Base-by-base conservation (phyloP, 2,797 vertebrate genomes). In the Sandelia bainsii region DNA sequence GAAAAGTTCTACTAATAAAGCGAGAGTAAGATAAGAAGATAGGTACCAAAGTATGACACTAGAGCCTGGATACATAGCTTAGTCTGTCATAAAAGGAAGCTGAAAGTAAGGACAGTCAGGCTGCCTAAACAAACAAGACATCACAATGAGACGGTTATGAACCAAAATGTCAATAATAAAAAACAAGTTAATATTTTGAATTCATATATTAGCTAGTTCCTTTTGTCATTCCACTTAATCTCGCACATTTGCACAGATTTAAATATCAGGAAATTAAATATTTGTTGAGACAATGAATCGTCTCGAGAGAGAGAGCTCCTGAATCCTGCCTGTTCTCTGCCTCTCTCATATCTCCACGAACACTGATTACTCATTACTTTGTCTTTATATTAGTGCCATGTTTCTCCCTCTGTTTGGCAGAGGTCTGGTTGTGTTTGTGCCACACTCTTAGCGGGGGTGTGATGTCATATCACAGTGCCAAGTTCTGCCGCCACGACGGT, bases 361-460 rank as follows among this genome's bases (percentile, higher is more conserved):
- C 81, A 72, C 57, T 85, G 77, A 66, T 82, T 75, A 53, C 73
- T 87, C 75, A 69, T 85, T 67, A 80, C 58, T 67, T 72, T 71
- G 71, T 69, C 54, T 82, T 78, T 81, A 83, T 80, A 72, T 69
- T 52, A 29, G 60, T 81, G 82, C 83, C 85, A 82, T 86, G 81
- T 66, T 65, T 76, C 65, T 73, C 77, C 64, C 79, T 76, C 83
- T 57, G 62, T 72, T 90, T 92, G 89, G 89, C 87, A 80, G 63
- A 23, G 2, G 69, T 45, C 71, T n/a, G 63, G 29, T 59, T 76
- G 79, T 93, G 91, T 93, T 92, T 88, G 90, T 90, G 89, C 90
- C 89, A 90, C 83, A 48, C 88, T 84, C 93, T 71, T 89, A 87
- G 92, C 77, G 53, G 92, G 92, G 92, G 92, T 92, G 92, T 90